Evolutionary conservation across 2,797 vertebrate species (phyloP), one percentile per base, ranked within the genome.

Genomic region (Danio jaintianensis): DNA sequence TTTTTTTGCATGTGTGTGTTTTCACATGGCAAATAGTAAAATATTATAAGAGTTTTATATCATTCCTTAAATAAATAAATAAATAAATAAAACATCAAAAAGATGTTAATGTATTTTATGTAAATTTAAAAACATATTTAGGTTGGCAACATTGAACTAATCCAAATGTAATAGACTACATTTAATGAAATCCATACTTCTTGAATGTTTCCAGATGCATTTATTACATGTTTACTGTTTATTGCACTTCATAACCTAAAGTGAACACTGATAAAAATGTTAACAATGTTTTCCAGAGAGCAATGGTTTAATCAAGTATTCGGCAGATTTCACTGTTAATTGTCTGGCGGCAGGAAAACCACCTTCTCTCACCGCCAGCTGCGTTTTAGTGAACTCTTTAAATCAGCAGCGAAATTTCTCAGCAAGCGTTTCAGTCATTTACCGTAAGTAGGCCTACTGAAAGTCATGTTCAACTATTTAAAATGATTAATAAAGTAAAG

Each of bases 341-440:
- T 88, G 87, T 56, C 0, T 0, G 1, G 22, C n/a, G 9, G 2
- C 0, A 4, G 5, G 0, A 1, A 20, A 15, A 43, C 53, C 68
- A 12, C 42, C 15, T 38, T 45, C 71, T 13, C 2, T 62, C 7
- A 12, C 0, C 0, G 68, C 55, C 48, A 13, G 4, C 0, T 86
- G 85, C 38, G 71, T 2, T 5, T 72, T 88, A 59, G 58, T 4
- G 69, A 90, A 90, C 82, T 43, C 61, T 58, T 12, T 81, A 40
- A 0, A 0, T 4, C 67, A 89, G 69, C 18, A 5, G 0, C 16
- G 3, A 67, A 13, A 1, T 5, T 1, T 0, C 53, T 45, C 5
- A 16, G 15, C 72, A 64, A 71, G 0, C 40, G 63, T 90, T 8
- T 68, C 86, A 9, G 64, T 88, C 8, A 82, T 90, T 36, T 55